phyloP scores from a whole-genome alignment of 2,797 vertebrate genomes.

The Siniperca obscura region DNA sequence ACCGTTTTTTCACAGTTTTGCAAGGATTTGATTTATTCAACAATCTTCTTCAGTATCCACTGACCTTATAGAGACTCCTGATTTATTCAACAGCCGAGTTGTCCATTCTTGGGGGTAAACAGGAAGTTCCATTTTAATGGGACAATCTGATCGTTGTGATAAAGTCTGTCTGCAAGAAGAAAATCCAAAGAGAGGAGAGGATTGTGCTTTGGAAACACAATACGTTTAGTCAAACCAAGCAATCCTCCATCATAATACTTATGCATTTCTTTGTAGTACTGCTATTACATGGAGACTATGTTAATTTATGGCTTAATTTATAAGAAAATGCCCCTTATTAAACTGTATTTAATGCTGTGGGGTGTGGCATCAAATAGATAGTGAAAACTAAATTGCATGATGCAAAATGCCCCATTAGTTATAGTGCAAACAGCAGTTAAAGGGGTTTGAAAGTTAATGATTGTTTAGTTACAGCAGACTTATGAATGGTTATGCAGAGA shows the following conservation, averaged over 20 bases:
- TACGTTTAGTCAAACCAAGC: not conserved
- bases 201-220: slow-evolving; percentile 2
- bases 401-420: slow-evolving; percentile 14
- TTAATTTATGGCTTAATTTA: slow-evolving; percentile 32
- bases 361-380: slow-evolving; percentile 21
- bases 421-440: slow-evolving; percentile 66
- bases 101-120: slow-evolving; percentile 43
- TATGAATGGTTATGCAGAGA: slow-evolving; percentile 39
- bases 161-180: slow-evolving; percentile 28
- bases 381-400: slow-evolving; percentile 56
- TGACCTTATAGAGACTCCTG: slow-evolving; percentile 10
- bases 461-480: slow-evolving; percentile 61
- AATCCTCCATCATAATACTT: not conserved
- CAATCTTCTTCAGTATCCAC: slow-evolving; percentile 10
- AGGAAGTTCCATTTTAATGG: slow-evolving; percentile 53
- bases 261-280: slow-evolving; percentile 8
- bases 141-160: slow-evolving; percentile 43
- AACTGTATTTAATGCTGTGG: not conserved
- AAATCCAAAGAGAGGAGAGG: slow-evolving; percentile 17
- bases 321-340: slow-evolving; percentile 23
- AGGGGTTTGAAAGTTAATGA: slow-evolving; percentile 60
- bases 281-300: slow-evolving; percentile 29
- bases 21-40: slow-evolving; percentile 9
- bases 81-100: slow-evolving; percentile 31
- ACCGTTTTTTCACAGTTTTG: not conserved